Conservation (phyloP, 1,140 invertebrate species). For the Drosophila sp. region DNA sequence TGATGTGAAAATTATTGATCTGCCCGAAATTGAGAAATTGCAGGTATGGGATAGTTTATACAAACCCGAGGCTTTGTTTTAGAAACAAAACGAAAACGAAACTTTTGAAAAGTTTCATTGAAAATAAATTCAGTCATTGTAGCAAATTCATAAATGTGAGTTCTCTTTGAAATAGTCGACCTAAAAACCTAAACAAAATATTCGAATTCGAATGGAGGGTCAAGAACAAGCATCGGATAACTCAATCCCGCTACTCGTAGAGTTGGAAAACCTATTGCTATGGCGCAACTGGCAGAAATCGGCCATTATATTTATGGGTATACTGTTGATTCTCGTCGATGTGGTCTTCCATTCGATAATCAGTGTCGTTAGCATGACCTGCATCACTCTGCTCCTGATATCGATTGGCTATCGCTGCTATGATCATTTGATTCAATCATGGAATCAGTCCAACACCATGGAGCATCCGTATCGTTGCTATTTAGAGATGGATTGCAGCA, state of each 20-base stretch:
- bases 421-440: conserved; percentile 13
- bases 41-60: conserved; percentile 82
- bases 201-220: not conserved
- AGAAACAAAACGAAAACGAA: not conserved
- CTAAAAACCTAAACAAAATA: not conserved
- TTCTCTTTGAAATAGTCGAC: not conserved
- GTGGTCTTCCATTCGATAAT: conserved; percentile 54
- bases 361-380: conserved; percentile 57
- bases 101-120: not conserved
- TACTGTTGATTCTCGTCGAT: conserved; percentile 49
- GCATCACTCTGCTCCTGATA: conserved; percentile 36
- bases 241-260: not conserved
- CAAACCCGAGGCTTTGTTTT: conserved; percentile 11
- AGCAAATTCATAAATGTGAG: conserved; percentile 7
- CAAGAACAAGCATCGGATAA: not conserved
- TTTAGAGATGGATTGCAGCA: conserved; percentile 34
- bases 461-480: conserved; percentile 26
- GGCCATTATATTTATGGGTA: conserved; percentile 29
- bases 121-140: conserved; percentile 2
- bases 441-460: conserved; percentile 19
- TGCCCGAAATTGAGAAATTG: conserved; percentile 83
- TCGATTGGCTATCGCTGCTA: conserved; percentile 38
- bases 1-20: conserved; percentile 67
- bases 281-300: conserved; percentile 55
- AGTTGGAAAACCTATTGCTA: conserved; percentile 41